Percentiles rank a stretch among this genome's conserved stretches.
These are phyloP conservation scores for Cremastobaeus sp. DNA, from an alignment of 2,888 invertebrate genomes.

Conservation along the genomic window DNA sequence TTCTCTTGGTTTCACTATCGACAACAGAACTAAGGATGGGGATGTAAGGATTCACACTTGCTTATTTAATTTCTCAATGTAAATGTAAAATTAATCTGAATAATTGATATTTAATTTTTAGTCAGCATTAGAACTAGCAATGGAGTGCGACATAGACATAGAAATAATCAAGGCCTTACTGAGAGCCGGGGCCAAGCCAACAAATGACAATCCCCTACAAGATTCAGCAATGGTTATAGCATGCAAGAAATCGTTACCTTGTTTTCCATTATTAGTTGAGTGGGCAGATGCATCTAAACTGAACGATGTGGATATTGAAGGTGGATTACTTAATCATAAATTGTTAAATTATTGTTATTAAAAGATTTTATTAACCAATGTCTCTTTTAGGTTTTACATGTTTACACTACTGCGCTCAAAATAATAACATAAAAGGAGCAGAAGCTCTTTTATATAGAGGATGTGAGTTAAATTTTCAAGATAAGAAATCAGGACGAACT, in stretches of 20 bases:
- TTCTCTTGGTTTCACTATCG: too few species aligned
- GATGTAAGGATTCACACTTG: too few species aligned
- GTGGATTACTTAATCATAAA: too few species aligned
- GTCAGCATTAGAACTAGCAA: slow-evolving; percentile 73
- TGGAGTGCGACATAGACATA: slow-evolving; percentile 62
- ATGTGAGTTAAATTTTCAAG: slow-evolving; percentile 69
- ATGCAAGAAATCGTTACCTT: slow-evolving; percentile 64
- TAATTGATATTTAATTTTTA: slow-evolving; percentile 57
- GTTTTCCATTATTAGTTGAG: slow-evolving; percentile 64
- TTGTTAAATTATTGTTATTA: too few species aligned
- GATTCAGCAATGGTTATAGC: slow-evolving; percentile 72
- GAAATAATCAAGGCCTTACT: slow-evolving; percentile 68
- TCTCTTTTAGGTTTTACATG: slow-evolving; percentile 69
- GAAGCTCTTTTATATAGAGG: slow-evolving; percentile 64
- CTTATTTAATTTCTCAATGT: too few species aligned
- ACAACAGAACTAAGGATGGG: too few species aligned
- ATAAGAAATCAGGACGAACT: slow-evolving; percentile 72
- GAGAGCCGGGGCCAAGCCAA: slow-evolving; percentile 69
- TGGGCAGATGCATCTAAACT: slow-evolving; percentile 25
- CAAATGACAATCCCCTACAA: slow-evolving; percentile 58
- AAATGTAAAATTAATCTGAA: too few species aligned
- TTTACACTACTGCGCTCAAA: slow-evolving; percentile 71
- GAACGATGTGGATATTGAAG: too few species aligned
- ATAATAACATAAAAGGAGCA: slow-evolving; percentile 66
- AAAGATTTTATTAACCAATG: too few species aligned